Percentiles rank a stretch among this genome's conserved stretches.
Conservation (phyloP, 2,888 invertebrate species). For the Eumerus sabulonum region DNA sequence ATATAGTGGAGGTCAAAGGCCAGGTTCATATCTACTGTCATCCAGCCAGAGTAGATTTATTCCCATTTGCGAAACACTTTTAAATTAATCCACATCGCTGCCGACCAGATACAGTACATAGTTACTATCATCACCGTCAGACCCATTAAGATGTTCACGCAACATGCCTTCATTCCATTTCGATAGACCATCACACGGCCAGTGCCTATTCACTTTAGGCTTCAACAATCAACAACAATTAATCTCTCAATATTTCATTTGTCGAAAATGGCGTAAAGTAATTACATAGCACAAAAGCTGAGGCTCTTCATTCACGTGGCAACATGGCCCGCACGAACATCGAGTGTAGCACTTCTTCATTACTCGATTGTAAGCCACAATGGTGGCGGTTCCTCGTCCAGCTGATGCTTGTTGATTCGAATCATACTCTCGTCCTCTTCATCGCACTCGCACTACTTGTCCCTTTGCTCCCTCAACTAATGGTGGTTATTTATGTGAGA, state of each 20-base stretch:
- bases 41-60: too few relatives aligned
- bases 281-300: conserved; percentile 43
- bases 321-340: not conserved
- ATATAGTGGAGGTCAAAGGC: too few relatives aligned
- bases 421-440: not conserved
- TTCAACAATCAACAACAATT: conserved; percentile 65
- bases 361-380: conserved; percentile 8
- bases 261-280: conserved; percentile 66
- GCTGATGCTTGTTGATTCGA: conserved; percentile 37
- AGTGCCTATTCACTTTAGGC: not conserved
- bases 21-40: too few relatives aligned
- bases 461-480: conserved; percentile 33
- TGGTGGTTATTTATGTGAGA: conserved; percentile 68
- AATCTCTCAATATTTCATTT: conserved; percentile 68
- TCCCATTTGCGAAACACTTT: conserved; percentile 12
- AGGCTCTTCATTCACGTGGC: conserved; percentile 33
- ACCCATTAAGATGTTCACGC: conserved; percentile 62
- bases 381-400: conserved; percentile 27
- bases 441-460: conserved; percentile 3
- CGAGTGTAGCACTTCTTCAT: not conserved
- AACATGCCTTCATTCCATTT: conserved; percentile 42
- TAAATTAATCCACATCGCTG: conserved; percentile 45
- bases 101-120: conserved; percentile 29
- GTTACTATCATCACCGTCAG: conserved; percentile 25
- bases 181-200: not conserved